Base-by-base conservation (phyloP, 2,113 vertebrate species). In the Nerophis ophidion region DNA sequence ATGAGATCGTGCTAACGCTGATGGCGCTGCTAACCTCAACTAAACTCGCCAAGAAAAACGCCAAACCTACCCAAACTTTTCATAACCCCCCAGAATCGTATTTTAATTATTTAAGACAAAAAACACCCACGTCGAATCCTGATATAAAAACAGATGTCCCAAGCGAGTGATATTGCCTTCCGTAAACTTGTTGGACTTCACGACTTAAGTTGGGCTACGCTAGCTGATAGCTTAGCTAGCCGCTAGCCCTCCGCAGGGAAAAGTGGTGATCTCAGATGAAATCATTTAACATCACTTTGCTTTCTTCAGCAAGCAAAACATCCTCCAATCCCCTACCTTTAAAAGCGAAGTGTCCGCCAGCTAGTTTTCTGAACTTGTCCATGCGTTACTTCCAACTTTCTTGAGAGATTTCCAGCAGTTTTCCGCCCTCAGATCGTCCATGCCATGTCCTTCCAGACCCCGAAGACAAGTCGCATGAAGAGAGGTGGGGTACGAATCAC, bases 151-250 rank as follows among this genome's bases (percentile, higher is more conserved):
- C 10, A 11, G 10, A 3, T 44, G 4, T 63, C 68, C 33, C 11
- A 36, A 16, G 14, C 52, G 34, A 54, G 52, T 8, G 12, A 62
- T 70, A 57, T 68, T 70, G 63, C 71, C 73, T 81, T 82, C 75
- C 70, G 60, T 6, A 79, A 83, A 87, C 71, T 85, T 90, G 87
- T 83, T 68, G 63, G 85, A 81, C 82, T 88, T 80, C 75, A 53
- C 48, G 74, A 58, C 61, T 66, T 17, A 49, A 33, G 72, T 67
- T 65, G 72, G 60, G 61, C 63, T 68, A 73, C 4, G 77, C 71
- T 85, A 86, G 58, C 65, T 4, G 63, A 38, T 81, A 85, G 76
- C 84, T 64, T 53, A 66, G 52, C 75, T 77, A 61, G 38, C 42
- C 4, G 52, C 75, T 77, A 61, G 47, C 42, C 42, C 52, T 47